These are phyloP conservation scores for Sebastes alutus DNA, from an alignment of 2,797 vertebrate genomes.

Conservation along the genomic window DNA sequence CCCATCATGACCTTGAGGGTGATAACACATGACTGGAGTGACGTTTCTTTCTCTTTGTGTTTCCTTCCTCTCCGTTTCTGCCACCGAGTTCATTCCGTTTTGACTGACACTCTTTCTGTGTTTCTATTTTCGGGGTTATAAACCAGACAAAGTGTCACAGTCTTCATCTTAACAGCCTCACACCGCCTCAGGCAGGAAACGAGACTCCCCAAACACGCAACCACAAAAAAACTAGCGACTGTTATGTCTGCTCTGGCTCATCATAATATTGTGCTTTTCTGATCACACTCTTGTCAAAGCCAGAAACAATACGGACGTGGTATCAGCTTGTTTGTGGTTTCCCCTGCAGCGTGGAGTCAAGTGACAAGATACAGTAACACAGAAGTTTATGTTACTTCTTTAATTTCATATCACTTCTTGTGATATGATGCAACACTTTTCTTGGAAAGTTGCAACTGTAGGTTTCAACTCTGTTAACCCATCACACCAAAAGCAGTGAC, in stretches of 20 bases:
- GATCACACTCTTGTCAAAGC: not conserved
- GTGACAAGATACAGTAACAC: not conserved
- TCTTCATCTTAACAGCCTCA: not conserved
- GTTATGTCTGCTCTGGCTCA: constrained; percentile 2
- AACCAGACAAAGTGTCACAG: not conserved
- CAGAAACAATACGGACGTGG: constrained; percentile 9
- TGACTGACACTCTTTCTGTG: constrained; percentile 24
- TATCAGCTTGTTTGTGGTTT: not conserved
- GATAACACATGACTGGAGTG: constrained; percentile 49
- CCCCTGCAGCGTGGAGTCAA: not conserved
- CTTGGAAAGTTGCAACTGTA: not conserved
- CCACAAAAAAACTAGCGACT: not conserved
- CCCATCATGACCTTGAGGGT: constrained; percentile 43
- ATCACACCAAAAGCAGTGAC: not conserved
- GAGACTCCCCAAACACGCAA: constrained; percentile 8
- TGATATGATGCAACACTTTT: not conserved
- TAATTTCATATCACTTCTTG: not conserved
- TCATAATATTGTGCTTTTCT: not conserved
- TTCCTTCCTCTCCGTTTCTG: not conserved
- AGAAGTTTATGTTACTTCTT: not conserved
- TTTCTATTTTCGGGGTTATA: not conserved
- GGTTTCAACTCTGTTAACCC: not conserved
- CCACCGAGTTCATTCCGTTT: constrained; percentile 13
- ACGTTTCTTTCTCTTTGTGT: constrained; percentile 11
- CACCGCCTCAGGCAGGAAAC: constrained; percentile 27